These are phyloP conservation scores for Percina caprodes DNA, from an alignment of 2,113 vertebrate species.

Conservation along the genomic window DNA sequence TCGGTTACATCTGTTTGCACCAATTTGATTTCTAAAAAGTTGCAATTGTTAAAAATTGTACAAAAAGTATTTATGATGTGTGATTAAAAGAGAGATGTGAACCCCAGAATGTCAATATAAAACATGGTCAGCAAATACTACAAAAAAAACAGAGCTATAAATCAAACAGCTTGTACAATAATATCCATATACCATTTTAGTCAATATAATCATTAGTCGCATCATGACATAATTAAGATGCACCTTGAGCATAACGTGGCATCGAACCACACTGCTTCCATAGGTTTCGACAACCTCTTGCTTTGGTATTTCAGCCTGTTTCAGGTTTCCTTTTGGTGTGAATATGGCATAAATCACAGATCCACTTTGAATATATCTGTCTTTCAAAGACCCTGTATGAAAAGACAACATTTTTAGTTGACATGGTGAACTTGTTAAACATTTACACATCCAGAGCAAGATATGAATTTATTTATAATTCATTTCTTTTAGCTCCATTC, in stretches of 20 bases:
- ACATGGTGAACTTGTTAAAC: neutral
- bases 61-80: neutral
- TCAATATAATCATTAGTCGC: neutral
- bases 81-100: neutral
- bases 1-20: neutral
- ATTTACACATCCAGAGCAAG: neutral
- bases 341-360: conserved; percentile 71
- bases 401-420: neutral
- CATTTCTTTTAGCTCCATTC: neutral
- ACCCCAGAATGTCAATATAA: neutral
- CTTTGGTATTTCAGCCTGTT: neutral
- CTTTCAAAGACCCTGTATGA: conserved; percentile 68
- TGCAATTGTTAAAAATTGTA: neutral
- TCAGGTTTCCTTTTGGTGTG: conserved; percentile 68
- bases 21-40: neutral
- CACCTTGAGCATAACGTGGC: conserved; percentile 78
- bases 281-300: accelerated
- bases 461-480: neutral
- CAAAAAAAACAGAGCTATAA: neutral
- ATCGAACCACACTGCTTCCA: conserved; percentile 58
- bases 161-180: neutral
- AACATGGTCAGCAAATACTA: neutral
- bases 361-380: conserved; percentile 68
- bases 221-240: neutral
- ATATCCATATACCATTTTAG: neutral